Base-by-base conservation (phyloP, 2,888 invertebrate species). In the Imbricaverruca yamaguchii region DNA sequence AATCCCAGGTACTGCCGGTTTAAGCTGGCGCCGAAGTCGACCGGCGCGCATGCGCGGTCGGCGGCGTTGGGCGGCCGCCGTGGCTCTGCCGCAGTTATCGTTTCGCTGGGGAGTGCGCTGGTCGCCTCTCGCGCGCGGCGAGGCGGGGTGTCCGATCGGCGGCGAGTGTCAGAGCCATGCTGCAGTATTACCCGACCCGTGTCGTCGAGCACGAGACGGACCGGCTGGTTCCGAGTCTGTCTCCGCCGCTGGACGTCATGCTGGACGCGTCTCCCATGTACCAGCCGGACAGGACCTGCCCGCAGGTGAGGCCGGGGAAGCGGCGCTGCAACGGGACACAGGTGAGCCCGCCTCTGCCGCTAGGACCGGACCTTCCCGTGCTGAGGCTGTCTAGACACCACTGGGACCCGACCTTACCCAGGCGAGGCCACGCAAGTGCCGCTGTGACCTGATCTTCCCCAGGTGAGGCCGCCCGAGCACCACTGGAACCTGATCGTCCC, bases 201-300 rank as follows among this genome's bases (percentile, higher is more conserved):
- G 65, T 23, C n/a, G 65, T 23, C n/a, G 39, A 10, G 13, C 7
- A 21, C 69, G 69, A 25, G 25, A 12, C 69, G 69, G 69, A 69
- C 39, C 69, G 69, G 69, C 69, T 69, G 69, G 69, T 69, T 39
- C 69, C 69, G 69, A 69, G 69, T 69, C 69, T 69, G 69, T 69
- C 69, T 9, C 69, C 69, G 69, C 69, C 69, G 7, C 69, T 69
- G 69, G 69, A 69, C 39, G 6, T 39, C 69, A 69, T 69, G 69
- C 10, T 69, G 69, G 69, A 69, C 39, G 12, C 11, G 15, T 9
- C 21, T 13, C 39, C 69, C 39, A 69, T 69, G 69, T 39, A 69
- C 69, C 39, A 69, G 6, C 69, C 25, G 25, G 69, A 69, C 15
- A 25, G 39, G 12, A 69, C 69, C 13, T 69, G 69, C 15, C 69